Conservation (phyloP, 2,888 invertebrate species). For the Graphium colonna region DNA sequence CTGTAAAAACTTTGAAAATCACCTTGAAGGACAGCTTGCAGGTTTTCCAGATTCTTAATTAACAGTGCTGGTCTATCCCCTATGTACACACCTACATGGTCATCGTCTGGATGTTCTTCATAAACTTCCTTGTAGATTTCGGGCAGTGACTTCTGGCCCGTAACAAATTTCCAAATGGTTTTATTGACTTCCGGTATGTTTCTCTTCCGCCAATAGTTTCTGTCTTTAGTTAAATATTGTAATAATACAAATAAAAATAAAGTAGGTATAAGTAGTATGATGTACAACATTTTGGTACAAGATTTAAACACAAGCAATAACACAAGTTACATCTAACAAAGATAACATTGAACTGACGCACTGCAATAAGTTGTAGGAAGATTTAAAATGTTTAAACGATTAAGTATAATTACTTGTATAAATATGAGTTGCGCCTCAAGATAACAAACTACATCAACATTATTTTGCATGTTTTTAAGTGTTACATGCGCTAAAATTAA, state of each 20-base stretch:
- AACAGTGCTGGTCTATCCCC: slow-evolving; percentile 45
- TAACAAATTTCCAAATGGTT: slow-evolving; percentile 41
- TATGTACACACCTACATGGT: slow-evolving; percentile 43
- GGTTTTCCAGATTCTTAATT: slow-evolving; percentile 47
- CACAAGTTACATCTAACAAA: background rate
- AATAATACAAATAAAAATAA: slow-evolving; percentile 30
- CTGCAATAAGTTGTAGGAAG: background rate
- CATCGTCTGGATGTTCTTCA: slow-evolving; percentile 37
- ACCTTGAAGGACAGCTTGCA: slow-evolving; percentile 47
- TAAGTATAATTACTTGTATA: too few relatives aligned
- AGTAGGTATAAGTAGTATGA: slow-evolving; percentile 30
- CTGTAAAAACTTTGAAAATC: slow-evolving; percentile 53
- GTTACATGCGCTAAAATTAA: too few relatives aligned
- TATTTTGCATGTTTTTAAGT: too few relatives aligned
- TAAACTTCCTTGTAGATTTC: slow-evolving; percentile 50
- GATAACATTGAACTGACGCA: background rate
- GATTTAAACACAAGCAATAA: background rate
- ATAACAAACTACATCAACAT: too few relatives aligned
- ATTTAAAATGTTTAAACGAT: too few relatives aligned
- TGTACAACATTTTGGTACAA: slow-evolving; percentile 26
- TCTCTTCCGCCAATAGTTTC: slow-evolving; percentile 51
- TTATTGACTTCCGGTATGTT: slow-evolving; percentile 43
- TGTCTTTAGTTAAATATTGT: slow-evolving; percentile 28
- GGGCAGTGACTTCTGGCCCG: slow-evolving; percentile 43
- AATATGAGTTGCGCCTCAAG: too few relatives aligned